These are phyloP conservation scores for Pipa parva DNA, from an alignment of 2,113 vertebrate genomes.

Conservation along the genomic window DNA sequence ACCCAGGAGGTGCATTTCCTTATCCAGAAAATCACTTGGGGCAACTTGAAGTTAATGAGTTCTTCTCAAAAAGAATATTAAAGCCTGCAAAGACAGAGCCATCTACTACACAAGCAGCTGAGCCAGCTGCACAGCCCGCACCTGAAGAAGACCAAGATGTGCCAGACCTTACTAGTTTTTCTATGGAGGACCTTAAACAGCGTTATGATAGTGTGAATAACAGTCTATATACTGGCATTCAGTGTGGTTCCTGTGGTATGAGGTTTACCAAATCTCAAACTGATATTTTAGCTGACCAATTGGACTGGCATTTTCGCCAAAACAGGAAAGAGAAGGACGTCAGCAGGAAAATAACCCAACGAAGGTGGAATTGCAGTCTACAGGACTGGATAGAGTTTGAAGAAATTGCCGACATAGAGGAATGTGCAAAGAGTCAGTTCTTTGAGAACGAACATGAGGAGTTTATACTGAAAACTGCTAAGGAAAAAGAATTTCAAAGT, in stretches of 20 bases:
- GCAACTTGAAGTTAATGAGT: slow-evolving; percentile 91
- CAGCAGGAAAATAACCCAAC: slow-evolving; percentile 89
- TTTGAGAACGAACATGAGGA: slow-evolving; percentile 97
- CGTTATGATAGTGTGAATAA: slow-evolving; percentile 87
- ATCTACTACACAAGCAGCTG: slow-evolving; percentile 42
- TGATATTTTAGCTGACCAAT: slow-evolving; percentile 93
- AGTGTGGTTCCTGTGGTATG: slow-evolving; percentile 97
- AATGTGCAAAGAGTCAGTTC: slow-evolving; percentile 93
- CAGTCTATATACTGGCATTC: slow-evolving; percentile 92
- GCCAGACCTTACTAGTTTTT: slow-evolving; percentile 88
- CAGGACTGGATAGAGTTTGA: slow-evolving; percentile 99
- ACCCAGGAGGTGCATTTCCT: slow-evolving; percentile 56
- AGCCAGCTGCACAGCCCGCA: slow-evolving; percentile 49
- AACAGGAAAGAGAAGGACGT: slow-evolving; percentile 93
- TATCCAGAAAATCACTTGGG: slow-evolving; percentile 89
- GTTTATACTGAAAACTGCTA: slow-evolving; percentile 87
- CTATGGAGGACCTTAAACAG: slow-evolving; percentile 86
- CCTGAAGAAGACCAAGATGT: slow-evolving; percentile 73
- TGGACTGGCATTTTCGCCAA: slow-evolving; percentile 98
- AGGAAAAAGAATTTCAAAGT: slow-evolving; percentile 91
- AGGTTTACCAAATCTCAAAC: slow-evolving; percentile 92
- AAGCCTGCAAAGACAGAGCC: slow-evolving; percentile 71
- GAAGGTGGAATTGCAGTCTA: slow-evolving; percentile 94
- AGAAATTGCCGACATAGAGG: slow-evolving; percentile 96
- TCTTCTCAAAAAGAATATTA: slow-evolving; percentile 92